Conservation (phyloP, 2,797 vertebrate species). For the Pseudomugil gertrudae region DNA sequence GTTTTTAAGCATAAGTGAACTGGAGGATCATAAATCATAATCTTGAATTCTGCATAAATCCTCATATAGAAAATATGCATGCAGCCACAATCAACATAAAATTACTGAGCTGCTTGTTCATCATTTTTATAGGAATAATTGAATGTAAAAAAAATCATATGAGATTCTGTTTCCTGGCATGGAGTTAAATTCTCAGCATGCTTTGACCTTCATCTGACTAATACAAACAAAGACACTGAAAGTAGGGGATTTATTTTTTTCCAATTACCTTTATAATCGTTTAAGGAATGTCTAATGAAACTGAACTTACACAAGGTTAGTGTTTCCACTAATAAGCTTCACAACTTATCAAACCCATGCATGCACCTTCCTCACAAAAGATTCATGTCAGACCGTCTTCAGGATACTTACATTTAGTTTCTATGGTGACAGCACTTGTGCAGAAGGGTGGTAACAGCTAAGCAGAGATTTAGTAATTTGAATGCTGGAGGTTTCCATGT, state of each 20-base stretch:
- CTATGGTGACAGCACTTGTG: constrained; percentile 73
- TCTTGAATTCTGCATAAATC: constrained; percentile 41
- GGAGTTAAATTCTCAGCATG: constrained; percentile 48
- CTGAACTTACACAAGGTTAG: constrained; percentile 19
- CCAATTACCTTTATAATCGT: constrained; percentile 13
- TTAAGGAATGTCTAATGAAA: constrained; percentile 23
- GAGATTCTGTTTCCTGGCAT: constrained; percentile 27
- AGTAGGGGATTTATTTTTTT: constrained; percentile 5
- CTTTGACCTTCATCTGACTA: constrained; percentile 49
- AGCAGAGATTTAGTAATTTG: constrained; percentile 60
- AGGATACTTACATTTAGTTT: constrained; percentile 71
- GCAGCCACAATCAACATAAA: constrained; percentile 41
- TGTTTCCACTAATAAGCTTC: constrained; percentile 14
- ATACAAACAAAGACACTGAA: constrained; percentile 28
- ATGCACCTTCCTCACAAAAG: constrained; percentile 34
- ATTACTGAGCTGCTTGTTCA: constrained; percentile 23
- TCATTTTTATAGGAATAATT: constrained; percentile 7
- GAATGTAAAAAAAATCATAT: constrained; percentile 13
- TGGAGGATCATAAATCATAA: constrained; percentile 34
- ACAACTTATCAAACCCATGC: constrained; percentile 42
- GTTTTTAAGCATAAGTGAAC: constrained; percentile 29
- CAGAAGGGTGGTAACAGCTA: constrained; percentile 54
- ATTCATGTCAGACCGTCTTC: constrained; percentile 58
- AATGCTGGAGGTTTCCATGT: constrained; percentile 52
- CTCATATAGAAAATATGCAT: constrained; percentile 54